A percentile compares a stretch with the other conserved stretches of the same genome.
These are phyloP conservation scores for Rafetus swinhoei DNA, from an alignment of 2,113 vertebrate species.

Conservation along the genomic window DNA sequence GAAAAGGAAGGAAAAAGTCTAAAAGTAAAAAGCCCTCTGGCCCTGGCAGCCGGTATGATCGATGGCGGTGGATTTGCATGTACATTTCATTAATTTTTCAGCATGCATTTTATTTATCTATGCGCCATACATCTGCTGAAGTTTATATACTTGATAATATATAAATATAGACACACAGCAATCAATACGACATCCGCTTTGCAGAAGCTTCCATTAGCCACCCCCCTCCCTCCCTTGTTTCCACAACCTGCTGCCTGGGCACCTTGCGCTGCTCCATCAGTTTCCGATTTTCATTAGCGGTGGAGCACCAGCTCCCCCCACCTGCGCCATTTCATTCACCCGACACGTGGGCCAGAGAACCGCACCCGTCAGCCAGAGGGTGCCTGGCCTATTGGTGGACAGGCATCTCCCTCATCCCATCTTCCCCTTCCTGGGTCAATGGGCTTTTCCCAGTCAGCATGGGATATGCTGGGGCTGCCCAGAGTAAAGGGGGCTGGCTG, in stretches of 20 bases:
- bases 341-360: conserved; percentile 3
- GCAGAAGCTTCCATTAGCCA: conserved; percentile 77
- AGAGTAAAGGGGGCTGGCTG: rapidly evolving
- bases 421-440: background rate
- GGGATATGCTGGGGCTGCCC: background rate
- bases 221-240: conserved; percentile 71
- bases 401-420: background rate
- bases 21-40: conserved; percentile 69
- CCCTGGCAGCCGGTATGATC: conserved; percentile 62
- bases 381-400: background rate
- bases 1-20: conserved; percentile 72
- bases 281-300: conserved; percentile 85
- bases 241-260: conserved; percentile 84
- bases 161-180: conserved; percentile 83
- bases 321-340: conserved; percentile 35
- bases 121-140: conserved; percentile 83
- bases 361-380: background rate
- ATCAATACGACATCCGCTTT: conserved; percentile 84
- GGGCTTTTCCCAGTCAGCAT: background rate
- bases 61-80: conserved; percentile 78
- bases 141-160: conserved; percentile 82
- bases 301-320: conserved; percentile 57
- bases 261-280: conserved; percentile 77
- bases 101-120: conserved; percentile 85
- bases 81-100: conserved; percentile 86